Evolutionary conservation across 2,888 invertebrate genomes (phyloP), one percentile per base, ranked within the genome.

Genomic region (Erannis defoliaria): DNA sequence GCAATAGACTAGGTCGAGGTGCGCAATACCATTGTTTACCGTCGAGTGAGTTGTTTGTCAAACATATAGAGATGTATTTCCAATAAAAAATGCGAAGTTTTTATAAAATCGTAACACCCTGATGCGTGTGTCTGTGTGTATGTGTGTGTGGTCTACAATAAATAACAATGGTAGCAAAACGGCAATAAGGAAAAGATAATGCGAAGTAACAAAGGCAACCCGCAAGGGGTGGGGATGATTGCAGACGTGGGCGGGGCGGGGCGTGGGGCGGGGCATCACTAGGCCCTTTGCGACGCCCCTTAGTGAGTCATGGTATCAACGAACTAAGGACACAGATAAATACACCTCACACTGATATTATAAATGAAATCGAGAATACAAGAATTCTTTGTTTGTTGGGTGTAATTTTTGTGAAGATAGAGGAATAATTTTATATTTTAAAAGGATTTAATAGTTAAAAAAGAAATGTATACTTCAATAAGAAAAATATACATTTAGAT

Each of bases 251-350:
- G 75, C 68, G 79, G 73, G 56, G 19, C 58, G 48, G 62, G 55
- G 58, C 43, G 61, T 19, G 57, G 40, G 33, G 63, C 62, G 65
- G 68, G 70, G 70, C 69, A 66, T 57, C 48, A 59, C 71, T 65
- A 46, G 56, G 33, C 67, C 64, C 59, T 73, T 74, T 26, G 67
- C 70, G 60, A 62, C 72, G 58, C 66, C 71, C 65, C 67, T 50
- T 57, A 73, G 75, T 75, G 76, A 78, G 69, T 76, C 80, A 77
- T 67, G 58, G 37, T 59, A 58, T 54, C 56, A 62, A 62, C 51
- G 55, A 51, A 61, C 60, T 55, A 59, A 54, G 46, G 53, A 33
- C 53, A 12, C 31, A 21, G 54, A 59, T 48, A 53, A 46, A 29
- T 18, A 38, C 37, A 31, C 21, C 14, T 50, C 26, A 29, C 26